Evolutionary conservation across 2,797 vertebrate genomes (phyloP), one percentile per base, ranked within the genome.

Genomic region (Centropyge bicolor): DNA sequence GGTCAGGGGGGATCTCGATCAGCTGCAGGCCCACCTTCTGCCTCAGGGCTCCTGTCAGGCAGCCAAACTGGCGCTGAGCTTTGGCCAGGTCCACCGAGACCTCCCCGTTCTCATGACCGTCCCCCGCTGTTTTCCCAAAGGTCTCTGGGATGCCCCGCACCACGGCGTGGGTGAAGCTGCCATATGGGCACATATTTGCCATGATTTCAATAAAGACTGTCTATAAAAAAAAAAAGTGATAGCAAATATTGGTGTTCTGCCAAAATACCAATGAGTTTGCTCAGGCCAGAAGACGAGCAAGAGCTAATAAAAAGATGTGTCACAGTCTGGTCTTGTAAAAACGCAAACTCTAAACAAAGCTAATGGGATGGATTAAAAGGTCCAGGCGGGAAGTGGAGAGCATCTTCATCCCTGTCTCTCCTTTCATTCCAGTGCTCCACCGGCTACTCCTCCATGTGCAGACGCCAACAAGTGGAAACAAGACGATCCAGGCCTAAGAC

Each of bases 11-110:
- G 91, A 98, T 95, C 92, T 97, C 97, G 1, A 98, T 95, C 62
- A 98, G 94, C 95, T 98, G 97, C 66, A 98, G 95, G 14, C 97
- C 97, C 75, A 97, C 93, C 79, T 97, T 97, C 93, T 98, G 97
- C 80, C 97, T 95, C 89, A 98, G 92, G 41, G 97, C 97, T 41
- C 97, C 97, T 0, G 96, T 96, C 82, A 97, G 90, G 52, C 97
- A 97, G 0, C 97, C 97, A 0, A 97, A 96, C 92, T 98, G 97
- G 48, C 97, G 95, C 89, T 97, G 96, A 0, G 96, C 96, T 80
- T 97, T 98, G 60, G 97, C 97, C 86, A 97, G 89, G 60, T 98
- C 96, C 85, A 96, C 92, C 0, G 88, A 81, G 3, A 76, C 68
- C 49, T 86, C 84, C 19, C 86, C 91, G 0, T 92, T 93, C 71